phyloP scores from a whole-genome alignment of 2,797 vertebrate species.

The Synaphobranchus kaupii region DNA sequence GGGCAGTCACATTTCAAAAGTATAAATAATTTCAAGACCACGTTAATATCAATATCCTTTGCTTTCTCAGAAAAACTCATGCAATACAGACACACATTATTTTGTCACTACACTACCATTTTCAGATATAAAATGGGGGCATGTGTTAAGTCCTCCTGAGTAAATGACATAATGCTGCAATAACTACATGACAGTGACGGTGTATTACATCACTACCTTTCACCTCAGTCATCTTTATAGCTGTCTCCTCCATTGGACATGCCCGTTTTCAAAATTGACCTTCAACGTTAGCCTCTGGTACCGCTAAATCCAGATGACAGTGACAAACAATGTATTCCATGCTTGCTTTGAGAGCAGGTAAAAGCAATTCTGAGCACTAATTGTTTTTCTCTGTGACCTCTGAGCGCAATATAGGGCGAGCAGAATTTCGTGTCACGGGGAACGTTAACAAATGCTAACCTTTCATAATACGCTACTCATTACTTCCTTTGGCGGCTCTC shows the following conservation, averaged over 20 bases:
- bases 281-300: background rate
- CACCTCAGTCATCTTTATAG: background rate
- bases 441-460: background rate
- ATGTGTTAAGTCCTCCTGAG: background rate
- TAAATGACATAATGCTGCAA: background rate
- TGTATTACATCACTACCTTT: background rate
- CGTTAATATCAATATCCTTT: background rate
- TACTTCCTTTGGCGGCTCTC: background rate
- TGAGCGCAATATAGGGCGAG: background rate
- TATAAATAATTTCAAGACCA: constrained; percentile 1
- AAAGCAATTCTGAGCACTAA: background rate
- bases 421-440: background rate
- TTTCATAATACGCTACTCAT: background rate
- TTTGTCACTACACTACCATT: background rate
- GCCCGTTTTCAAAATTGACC: background rate
- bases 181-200: background rate
- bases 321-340: background rate
- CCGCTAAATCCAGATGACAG: background rate
- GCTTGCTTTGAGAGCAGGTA: background rate
- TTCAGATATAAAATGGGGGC: background rate
- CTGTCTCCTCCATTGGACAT: background rate
- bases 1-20: background rate
- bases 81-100: background rate
- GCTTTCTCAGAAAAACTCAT: background rate
- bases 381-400: background rate